Evolutionary conservation across 1,140 invertebrate species (phyloP), one percentile per base, ranked within the genome.

Genomic region (Watersipora subatra): DNA sequence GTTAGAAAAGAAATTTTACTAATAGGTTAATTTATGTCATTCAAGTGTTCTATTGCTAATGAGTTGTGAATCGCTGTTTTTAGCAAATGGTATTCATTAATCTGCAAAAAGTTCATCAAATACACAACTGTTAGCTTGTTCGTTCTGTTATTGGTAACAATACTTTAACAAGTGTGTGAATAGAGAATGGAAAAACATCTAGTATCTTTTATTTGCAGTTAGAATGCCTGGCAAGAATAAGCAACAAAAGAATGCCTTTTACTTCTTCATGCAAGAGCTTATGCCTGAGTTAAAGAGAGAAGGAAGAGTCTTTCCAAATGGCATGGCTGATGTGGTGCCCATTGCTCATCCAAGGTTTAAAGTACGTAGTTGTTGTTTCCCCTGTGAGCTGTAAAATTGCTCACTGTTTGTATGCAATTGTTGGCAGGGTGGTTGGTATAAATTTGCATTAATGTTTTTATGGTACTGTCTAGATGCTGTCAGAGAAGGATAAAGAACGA

Each of bases 231-330:
- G 34, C 7, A 46, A 46, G 12, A 76, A 76, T 58, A 76, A 76
- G 62, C 68, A 62, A 61, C 68, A 57, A 15, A 68, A 69, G 68
- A 76, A 75, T 67, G 73, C 70, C 0, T 75, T 76, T 67, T 75
- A 74, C 67, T 76, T 73, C 67, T 76, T 66, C 57, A 76, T 76
- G 73, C 71, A 73, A 64, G 73, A 76, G 1, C 28, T 75, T 0
- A 71, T 73, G 62, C 70, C 69, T 22, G 57, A 69, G 17, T 30
- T 74, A 24, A 68, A 67, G 62, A 64, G 68, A 55, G 71, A 74
- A 59, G 75, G 73, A 1, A 57, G 73, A 22, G 68, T 70, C 2
- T 71, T 73, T 57, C 67, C 68, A 17, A 73, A 73, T 67, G 73
- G 75, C 19, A 71, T 76, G 61, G 67, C 68, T n/a, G 73, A 74